Base-by-base conservation (phyloP, 1,140 invertebrate genomes). In the Ceratina japonica region DNA sequence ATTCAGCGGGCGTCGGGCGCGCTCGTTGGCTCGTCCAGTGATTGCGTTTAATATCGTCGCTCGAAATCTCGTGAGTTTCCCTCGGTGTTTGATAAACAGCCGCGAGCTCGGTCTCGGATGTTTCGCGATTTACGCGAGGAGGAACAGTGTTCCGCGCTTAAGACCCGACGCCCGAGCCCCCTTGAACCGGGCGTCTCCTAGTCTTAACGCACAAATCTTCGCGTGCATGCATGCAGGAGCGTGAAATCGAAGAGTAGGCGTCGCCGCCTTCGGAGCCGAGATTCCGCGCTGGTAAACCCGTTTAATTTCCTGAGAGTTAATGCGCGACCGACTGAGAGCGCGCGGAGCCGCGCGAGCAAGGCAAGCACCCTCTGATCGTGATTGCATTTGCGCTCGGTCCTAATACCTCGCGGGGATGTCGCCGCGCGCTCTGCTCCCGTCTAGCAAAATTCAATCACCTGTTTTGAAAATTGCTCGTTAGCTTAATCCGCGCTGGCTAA, bases 261-360 rank as follows among this genome's bases (percentile, higher is more conserved):
- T 31, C 64, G 37, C 12, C 44, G 59, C 73, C 71, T 56, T 56
- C 54, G n/a, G 49, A 58, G 71, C 71, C 74, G 66, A 44, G 52
- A 54, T 85, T 79, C 58, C 72, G 10, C 49, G 75, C 44, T 68
- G 68, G 56, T 65, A 82, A 82, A 15, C 59, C 49, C 73, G 80
- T 87, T 87, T 87, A 87, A 87, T 87, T 87, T 87, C 83, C 86
- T 85, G 78, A 75, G 78, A 75, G 78, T 86, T 86, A 87, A 87
- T 81, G 78, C 66, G 76, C 79, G 75, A 75, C 80, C 64, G 80
- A 83, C 66, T 75, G 77, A 76, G 37, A 44, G 37, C 37, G n/a
- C n/a, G n/a, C n/a, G n/a, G 37, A 44, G 37, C 10, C 37, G 37
- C 37, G 37, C 37, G 37, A 44, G 37, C 37, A 44, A 44, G 37